Base-by-base conservation (phyloP, 2,888 invertebrate species). In the Synergus gifuensis region DNA sequence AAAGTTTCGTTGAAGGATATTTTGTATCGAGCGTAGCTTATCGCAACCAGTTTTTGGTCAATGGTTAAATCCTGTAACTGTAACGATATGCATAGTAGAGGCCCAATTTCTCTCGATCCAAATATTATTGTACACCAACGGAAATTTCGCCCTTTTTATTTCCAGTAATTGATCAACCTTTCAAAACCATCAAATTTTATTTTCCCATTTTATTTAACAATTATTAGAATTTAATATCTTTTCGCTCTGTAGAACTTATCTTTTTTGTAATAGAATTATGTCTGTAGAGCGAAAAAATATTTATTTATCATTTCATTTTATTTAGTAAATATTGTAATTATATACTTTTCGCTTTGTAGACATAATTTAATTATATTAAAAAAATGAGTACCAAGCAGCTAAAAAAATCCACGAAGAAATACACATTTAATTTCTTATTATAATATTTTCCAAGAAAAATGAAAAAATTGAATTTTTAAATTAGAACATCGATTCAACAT, bases 1-100 rank as follows among this genome's bases (percentile, higher is more conserved):
- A 44, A 62, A 77, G 44, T 80, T 79, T 83, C 64, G 77, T 82
- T 79, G 76, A 79, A 64, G 44, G n/a, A 77, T 81, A 78, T 83
- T 83, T 83, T 82, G 62, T 82, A 83, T 84, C 81, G 78, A 81
- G 54, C 62, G 76, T 81, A 73, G 73, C 73, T 73, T 54, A 73
- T 73, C 16, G 73, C 73, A n/a, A 73, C 73, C 73, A 49, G 9
- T 58, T 49, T 73, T 73, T 73, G 73, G 54, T 73, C 73, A 11
- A 40, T 54, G 54, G 54, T 73, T 40, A 54, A 73, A 58, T 54
- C 54, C 46, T 46, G 12, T 36, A 49, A 69, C n/a, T 46, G 12
- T 36, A 49, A 69, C n/a, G 73, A 73, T 54, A 73, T 54, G 69
- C 49, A n/a, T 73, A 58, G 73, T 54, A 28, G 54, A 49, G 40